Base-by-base conservation (phyloP, 2,797 vertebrate species). In the Enteromius paludinosus region DNA sequence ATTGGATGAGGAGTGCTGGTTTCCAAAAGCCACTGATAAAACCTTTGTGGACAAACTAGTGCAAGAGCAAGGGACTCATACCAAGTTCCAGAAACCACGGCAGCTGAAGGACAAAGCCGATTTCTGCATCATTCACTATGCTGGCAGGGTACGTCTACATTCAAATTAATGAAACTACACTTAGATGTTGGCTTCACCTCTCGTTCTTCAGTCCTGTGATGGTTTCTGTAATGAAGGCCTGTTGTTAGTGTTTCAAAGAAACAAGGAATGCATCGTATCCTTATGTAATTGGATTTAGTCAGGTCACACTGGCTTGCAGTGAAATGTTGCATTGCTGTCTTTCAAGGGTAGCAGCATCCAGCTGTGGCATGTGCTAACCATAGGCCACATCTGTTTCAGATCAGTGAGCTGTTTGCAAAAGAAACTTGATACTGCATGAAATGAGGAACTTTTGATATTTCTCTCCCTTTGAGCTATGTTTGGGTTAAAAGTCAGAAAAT, bases 1-100 rank as follows among this genome's bases (percentile, higher is more conserved):
- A 83, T 91, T 99, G 89, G 98, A 99, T 66, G 98, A 99, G 87
- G 98, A 99, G 88, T 99, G 98, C 90, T 99, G 98, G 98, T 99
- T 99, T 90, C 98, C 98, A 78, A 99, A 99, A 91, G 98, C 98
- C 87, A 99, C 98, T 0, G 98, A 99, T 90, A 99, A 96, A 90
- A 98, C 96, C 76, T 99, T 99, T 73, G 95, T 99, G 77, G 98
- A 99, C 88, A 99, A 99, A 89, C 95, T 99, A 89, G 92, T 95
- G 74, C 98, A 99, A 91, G 98, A 99, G 70, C 98, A 99, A 90
- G 98, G 98, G 65, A 96, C 95, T 0, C 98, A 99, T 85, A 90
- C 94, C 78, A 99, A 99, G 91, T 99, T 99, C 91, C 98, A 99
- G 92, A 99, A 97, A 87, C 98, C 98, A 9, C 96, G 97, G 71